Conservation (phyloP, 1,140 invertebrate species). For the Propsilocerus akamusi region DNA sequence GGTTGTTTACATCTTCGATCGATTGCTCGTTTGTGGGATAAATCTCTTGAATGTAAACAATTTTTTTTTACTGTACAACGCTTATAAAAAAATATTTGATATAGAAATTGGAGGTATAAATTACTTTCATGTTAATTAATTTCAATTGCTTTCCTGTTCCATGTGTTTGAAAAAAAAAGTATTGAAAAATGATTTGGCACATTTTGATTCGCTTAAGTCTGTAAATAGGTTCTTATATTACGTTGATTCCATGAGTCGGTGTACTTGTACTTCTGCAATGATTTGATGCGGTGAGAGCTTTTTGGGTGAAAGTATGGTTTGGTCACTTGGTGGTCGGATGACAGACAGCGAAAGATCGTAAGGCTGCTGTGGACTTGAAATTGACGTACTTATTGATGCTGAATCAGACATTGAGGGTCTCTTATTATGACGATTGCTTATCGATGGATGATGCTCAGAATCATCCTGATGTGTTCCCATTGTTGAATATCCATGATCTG, state of each 20-base stretch:
- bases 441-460: slow-evolving; percentile 43
- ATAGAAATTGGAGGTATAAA: too few species aligned
- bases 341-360: slow-evolving; percentile 12
- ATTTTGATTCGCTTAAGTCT: too few species aligned
- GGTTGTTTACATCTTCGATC: too few species aligned
- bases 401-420: slow-evolving; percentile 34
- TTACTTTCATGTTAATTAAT: too few species aligned
- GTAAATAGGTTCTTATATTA: too few species aligned
- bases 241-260: slow-evolving; percentile 47
- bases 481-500: slow-evolving; percentile 86
- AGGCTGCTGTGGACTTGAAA: slow-evolving; percentile 27
- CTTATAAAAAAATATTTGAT: too few species aligned
- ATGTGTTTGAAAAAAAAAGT: too few species aligned
- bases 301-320: slow-evolving; percentile 14
- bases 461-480: slow-evolving; percentile 81
- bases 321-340: slow-evolving; percentile 20
- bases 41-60: too few species aligned
- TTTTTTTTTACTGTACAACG: too few species aligned
- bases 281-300: slow-evolving; percentile 27
- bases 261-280: slow-evolving; percentile 73
- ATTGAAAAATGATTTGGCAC: too few species aligned
- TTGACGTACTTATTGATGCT: slow-evolving; percentile 36
- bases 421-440: slow-evolving; percentile 31
- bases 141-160: too few species aligned
- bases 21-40: too few species aligned